A percentile compares a stretch with the other conserved stretches of the same genome.
These are phyloP conservation scores for Dasypus novemcinctus DNA, from an alignment of 2,113 vertebrate genomes.

Conservation along the genomic window DNA sequence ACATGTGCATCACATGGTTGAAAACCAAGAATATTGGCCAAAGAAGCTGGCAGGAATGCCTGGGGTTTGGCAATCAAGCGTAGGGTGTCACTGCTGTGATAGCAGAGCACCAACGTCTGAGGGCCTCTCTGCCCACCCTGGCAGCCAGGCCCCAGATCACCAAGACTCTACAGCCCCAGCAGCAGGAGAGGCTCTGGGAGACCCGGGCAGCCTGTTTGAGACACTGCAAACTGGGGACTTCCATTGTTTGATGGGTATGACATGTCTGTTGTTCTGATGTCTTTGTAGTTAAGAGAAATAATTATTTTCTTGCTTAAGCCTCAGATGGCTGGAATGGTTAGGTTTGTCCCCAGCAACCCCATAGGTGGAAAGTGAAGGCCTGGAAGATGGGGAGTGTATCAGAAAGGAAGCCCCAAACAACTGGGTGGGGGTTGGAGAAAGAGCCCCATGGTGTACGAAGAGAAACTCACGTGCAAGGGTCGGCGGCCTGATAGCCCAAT, in stretches of 20 bases:
- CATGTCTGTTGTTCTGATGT: background rate
- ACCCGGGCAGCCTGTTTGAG: background rate
- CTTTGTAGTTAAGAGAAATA: background rate
- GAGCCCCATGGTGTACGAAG: background rate
- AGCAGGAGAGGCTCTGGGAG: no score
- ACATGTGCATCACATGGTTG: background rate
- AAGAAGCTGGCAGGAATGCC: background rate
- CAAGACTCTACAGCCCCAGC: background rate
- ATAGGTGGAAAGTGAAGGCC: background rate
- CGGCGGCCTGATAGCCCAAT: background rate
- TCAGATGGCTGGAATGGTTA: background rate
- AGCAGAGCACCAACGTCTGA: background rate
- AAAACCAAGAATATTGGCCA: background rate
- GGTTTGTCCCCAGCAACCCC: background rate
- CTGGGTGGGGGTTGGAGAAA: background rate
- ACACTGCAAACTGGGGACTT: background rate
- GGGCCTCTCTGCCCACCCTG: accelerated
- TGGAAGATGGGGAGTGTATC: background rate
- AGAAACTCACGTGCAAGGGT: background rate
- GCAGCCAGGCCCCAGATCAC: background rate
- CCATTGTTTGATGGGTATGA: background rate
- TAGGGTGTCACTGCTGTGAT: background rate
- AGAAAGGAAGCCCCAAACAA: background rate
- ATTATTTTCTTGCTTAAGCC: background rate
- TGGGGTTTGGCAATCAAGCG: background rate